Evolutionary conservation across 1,140 invertebrate genomes (phyloP), one percentile per base, ranked within the genome.

Genomic region (Venturia canescens): DNA sequence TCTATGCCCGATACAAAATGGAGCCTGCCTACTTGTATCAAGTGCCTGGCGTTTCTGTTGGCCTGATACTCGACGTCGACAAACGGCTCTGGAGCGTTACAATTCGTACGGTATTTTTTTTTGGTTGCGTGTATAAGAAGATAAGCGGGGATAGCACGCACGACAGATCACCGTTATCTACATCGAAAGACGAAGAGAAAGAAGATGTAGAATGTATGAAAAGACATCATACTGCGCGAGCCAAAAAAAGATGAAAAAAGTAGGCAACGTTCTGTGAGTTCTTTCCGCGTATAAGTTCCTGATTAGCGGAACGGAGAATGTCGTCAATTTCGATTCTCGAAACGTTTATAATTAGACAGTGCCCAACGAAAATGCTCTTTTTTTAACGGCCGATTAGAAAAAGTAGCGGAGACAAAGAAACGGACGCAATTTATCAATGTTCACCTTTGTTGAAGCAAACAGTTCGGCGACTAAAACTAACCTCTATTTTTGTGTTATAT

Each of bases 51-150:
- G 21, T 66, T 23, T 74, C 70, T 80, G 71, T n/a, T 75, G 0
- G 3, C 79, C 79, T 80, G 79, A 31, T 80, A 80, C 79, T 23
- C 70, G 79, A 80, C 71, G 79, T 80, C 70, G 70, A 60, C 70
- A 75, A 80, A 80, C 72, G 70, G 23, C 57, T 80, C 67, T 80
- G 70, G 72, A 80, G 71, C 79, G 79, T 80, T 80, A 80, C 79
- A 80, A 80, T 80, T 80, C 72, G 38, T 75, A 78, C 79, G 48
- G n/a, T 34, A 15, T 21, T 31, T 74, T 16, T 63, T 29, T 78
- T 63, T 18, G 23, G 4, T 26, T 26, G 21, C 9, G 38, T 75
- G 31, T 50, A 57, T 16, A 29, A 29, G 11, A 27, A 44, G 74
- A 76, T 76, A 76, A 74, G 71, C 50, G 71, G 18, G 7, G 18